Evolutionary conservation across 2,797 vertebrate species (phyloP).

Genomic region (Sylvia borin): DNA sequence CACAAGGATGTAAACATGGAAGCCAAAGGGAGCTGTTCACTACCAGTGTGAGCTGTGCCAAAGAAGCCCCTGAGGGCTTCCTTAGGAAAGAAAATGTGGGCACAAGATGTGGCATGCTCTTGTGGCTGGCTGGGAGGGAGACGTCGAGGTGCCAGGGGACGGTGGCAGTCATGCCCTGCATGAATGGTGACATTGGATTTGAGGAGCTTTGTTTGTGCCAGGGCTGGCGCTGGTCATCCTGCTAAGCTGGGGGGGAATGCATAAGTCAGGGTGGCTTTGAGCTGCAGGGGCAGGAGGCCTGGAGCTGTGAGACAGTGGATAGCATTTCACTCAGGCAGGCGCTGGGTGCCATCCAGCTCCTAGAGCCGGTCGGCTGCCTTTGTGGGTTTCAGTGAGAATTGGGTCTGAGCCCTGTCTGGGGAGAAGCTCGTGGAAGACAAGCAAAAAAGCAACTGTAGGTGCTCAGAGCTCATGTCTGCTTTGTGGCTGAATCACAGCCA

Average conservation of each 20-base stretch:
- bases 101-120: constrained; percentile 31
- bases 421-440: constrained; percentile 6
- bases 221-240: neutral
- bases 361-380: neutral
- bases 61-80: constrained; percentile 22
- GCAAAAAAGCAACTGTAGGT: neutral
- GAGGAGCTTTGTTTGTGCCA: constrained; percentile 6
- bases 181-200: neutral
- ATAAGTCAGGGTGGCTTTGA: neutral
- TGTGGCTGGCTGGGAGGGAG: neutral
- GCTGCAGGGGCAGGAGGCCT: constrained; percentile 4
- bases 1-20: constrained; percentile 70
- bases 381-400: constrained; percentile 3
- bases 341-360: constrained; percentile 16
- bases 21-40: constrained; percentile 58
- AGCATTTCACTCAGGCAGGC: neutral
- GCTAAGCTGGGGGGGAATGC: constrained; percentile 26
- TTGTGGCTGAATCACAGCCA: neutral
- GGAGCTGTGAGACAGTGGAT: neutral
- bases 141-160: neutral
- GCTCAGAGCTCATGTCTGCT: neutral
- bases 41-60: constrained; percentile 12
- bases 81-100: constrained; percentile 61
- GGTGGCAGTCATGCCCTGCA: neutral
- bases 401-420: constrained; percentile 18